Evolutionary conservation across 2,113 vertebrate species (phyloP).

Genomic region (Cephalopterus ornatus): DNA sequence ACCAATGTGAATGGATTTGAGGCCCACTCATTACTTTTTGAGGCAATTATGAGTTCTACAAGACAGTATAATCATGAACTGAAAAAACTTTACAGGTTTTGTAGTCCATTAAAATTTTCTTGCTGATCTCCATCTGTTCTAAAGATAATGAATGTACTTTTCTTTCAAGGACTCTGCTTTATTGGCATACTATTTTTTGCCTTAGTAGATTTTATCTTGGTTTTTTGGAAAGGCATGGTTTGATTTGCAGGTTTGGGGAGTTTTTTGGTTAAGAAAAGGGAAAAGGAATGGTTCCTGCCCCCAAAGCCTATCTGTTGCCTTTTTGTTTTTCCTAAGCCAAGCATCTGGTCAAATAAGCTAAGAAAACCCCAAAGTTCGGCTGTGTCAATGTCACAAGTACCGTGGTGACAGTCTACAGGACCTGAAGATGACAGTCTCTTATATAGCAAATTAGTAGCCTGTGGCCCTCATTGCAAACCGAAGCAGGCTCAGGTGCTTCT

Average conservation of each 20-base stretch:
- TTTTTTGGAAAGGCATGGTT: background rate
- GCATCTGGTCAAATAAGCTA: background rate
- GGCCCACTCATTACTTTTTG: background rate
- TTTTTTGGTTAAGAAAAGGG: background rate
- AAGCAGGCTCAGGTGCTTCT: background rate
- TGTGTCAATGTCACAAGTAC: background rate
- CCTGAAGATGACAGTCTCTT: background rate
- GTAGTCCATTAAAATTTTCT: background rate
- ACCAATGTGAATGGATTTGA: background rate
- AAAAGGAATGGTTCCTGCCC: background rate
- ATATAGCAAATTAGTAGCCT: background rate
- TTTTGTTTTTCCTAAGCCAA: background rate
- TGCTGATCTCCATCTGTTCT: background rate
- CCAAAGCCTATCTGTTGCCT: background rate
- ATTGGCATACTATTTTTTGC: background rate
- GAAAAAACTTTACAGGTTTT: background rate
- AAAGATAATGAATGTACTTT: background rate
- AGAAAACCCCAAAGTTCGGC: background rate
- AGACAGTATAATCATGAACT: background rate
- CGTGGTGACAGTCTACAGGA: background rate
- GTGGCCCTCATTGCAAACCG: background rate
- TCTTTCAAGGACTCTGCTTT: background rate
- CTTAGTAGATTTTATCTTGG: background rate
- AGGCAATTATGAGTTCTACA: background rate
- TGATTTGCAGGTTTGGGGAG: background rate